Evolutionary conservation across 1,140 invertebrate genomes (phyloP), one percentile per base, ranked within the genome.

Genomic region (Nomia melanderi): DNA sequence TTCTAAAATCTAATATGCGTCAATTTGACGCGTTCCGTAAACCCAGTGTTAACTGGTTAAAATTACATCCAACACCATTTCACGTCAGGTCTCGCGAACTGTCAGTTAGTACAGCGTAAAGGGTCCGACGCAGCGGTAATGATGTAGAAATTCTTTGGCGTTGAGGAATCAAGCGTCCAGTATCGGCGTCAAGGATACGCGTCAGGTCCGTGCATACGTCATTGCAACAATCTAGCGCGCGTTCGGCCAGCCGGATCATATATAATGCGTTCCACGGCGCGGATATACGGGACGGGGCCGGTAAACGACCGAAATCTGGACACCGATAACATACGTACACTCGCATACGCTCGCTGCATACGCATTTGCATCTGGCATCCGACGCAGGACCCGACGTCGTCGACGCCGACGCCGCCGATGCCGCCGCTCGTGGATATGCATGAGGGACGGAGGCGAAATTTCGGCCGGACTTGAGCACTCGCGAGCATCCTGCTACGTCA

Each of bases 341-440:
- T 50, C 67, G 50, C 53, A 79, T 69, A 57, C 71, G 27, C 66
- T 63, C 31, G 29, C 54, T 53, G 65, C 71, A 50, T 62, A 66
- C 67, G 65, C 73, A 83, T 81, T 80, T 80, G 63, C 73, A 84
- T 83, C 64, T 65, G 72, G 73, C 72, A 83, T 81, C 79, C 69
- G 33, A 64, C 17, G n/a, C 12, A n/a, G 56, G 11, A 50, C 78
- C 44, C 77, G 53, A 47, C 54, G 41, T 17, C 41, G 14, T 44
- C 12, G 4, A 17, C 41, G 14, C 41, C 14, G 41, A n/a, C 12
- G 12, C 41, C 14, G 41, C 41, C 4, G n/a, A n/a, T n/a, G n/a
- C n/a, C n/a, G n/a, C 12, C 39, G 57, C 62, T 83, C 71, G 65
- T 86, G 85, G 81, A 88, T 89, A 88, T 89, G 85, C 82, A 88